Evolutionary conservation across 2,113 vertebrate genomes (phyloP), one percentile per base, ranked within the genome.

Genomic region (Mobula hypostoma): DNA sequence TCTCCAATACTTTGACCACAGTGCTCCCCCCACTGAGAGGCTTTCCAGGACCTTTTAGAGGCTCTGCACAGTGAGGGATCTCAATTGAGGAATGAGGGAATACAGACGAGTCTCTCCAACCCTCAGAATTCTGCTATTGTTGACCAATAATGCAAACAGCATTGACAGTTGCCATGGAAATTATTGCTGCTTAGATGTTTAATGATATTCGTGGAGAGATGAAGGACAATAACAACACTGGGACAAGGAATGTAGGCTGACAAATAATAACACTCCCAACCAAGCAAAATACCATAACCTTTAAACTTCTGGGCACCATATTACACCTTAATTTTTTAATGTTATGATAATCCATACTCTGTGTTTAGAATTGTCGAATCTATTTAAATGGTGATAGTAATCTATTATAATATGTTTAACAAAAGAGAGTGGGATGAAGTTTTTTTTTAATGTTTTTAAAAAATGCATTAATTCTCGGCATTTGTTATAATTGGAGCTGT

Each of bases 161-260:
- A 32, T 90, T 32, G 29, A 29, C 61, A 68, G 85, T 90, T 90
- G 61, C 85, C 61, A 36, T 90, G 85, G 85, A 90, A 63, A 90
- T 90, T 29, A 66, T 90, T 90, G 85, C 85, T 88, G 85, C 61
- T 90, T 12, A 7, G 61, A 68, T 19, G 29, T 90, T 29, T 66
- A 66, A 90, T 66, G 58, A 66, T 90, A 90, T 68, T 66, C 85
- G 66, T 32, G 14, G 61, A 19, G 85, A 19, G 58, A 66, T 32
- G 6, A 36, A 68, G n/a, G 15, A 90, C 63, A 9, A 88, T 88
- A 88, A 63, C 14, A n/a, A 32, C 0, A 88, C 11, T n/a, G 17
- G 27, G 58, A 63, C 85, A 0, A 88, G 85, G 29, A n/a, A 63
- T 27, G 12, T 3, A 87, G 56, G 61, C 56, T 87, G 83, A n/a